Evolutionary conservation across 2,888 invertebrate species (phyloP), one percentile per base, ranked within the genome.

Genomic region (Ypsolopha sequella): DNA sequence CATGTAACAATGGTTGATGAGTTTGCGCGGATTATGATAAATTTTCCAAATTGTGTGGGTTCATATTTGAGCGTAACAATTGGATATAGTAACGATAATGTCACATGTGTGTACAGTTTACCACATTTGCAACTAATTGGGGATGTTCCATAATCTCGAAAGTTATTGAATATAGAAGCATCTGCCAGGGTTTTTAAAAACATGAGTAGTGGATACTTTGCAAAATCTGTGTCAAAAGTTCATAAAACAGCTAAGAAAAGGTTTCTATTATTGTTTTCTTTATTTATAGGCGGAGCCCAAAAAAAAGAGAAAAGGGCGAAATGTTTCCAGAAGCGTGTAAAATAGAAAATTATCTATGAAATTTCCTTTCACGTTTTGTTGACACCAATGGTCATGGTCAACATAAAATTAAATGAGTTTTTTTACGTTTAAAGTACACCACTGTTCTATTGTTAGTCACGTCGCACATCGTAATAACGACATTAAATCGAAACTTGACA

Each of bases 1-100:
- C 36, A 47, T 55, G 62, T 61, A 62, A 73, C 79, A 76, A 80
- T 76, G 70, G 67, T 73, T 72, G 68, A 84, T 82, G 80, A 73
- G 65, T 68, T 66, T 67, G 62, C 66, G 74, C 64, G 84, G 85
- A 85, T 86, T 85, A 82, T 81, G 80, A 74, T 80, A 74, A 80
- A 82, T 80, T 81, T 81, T 79, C 81, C 67, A 80, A 82, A 85
- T 80, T 77, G 77, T 85, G 80, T 80, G 80, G 84, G 79, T 84
- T 79, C 79, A 84, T 82, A 82, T 79, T 80, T 76, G 69, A 65
- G 66, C 61, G 59, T 63, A 80, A 86, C 82, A 85, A 85, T 84
- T 78, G 80, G 78, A 80, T 80, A 77, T 80, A 80, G 79, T 80
- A 77, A 75, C 76, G 77, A 79, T 79, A 81, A 76, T 80, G 81